Percentiles rank a stretch among this genome's conserved stretches.
phyloP scores from a whole-genome alignment of 2,888 invertebrate genomes.

The Eurytoma adleriae region DNA sequence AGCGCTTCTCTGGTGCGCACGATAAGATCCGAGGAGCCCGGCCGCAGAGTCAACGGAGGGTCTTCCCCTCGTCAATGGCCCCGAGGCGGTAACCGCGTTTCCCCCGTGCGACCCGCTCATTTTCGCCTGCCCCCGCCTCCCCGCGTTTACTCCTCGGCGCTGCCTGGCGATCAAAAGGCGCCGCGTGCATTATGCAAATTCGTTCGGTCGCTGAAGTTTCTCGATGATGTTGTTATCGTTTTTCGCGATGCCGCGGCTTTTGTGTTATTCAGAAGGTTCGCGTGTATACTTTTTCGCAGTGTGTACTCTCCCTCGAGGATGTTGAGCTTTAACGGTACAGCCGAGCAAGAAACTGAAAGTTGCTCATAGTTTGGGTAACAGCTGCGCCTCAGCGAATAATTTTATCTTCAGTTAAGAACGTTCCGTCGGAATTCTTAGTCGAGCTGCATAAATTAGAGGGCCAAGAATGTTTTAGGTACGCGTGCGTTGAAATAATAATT shows the following conservation, averaged over 20 bases:
- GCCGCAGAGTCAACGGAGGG: not conserved
- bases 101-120: not conserved
- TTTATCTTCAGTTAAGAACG: too few species aligned
- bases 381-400: not conserved
- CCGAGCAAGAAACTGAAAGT: slow-evolving; percentile 2
- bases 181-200: slow-evolving; percentile 4
- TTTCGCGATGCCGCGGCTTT: not conserved
- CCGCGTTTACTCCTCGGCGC: not conserved
- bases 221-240: slow-evolving; percentile 11
- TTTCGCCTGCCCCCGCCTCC: not conserved
- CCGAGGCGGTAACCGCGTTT: slow-evolving; percentile 24
- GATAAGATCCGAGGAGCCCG: slow-evolving; percentile 63
- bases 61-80: slow-evolving; percentile 16
- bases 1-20: slow-evolving; percentile 60
- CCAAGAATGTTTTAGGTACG: too few species aligned
- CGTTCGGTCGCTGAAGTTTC: not conserved
- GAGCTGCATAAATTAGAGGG: too few species aligned
- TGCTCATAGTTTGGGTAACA: not conserved
- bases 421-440: too few species aligned
- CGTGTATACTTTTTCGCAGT: not conserved
- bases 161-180: slow-evolving; percentile 1
- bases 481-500: too few species aligned
- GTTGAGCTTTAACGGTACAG: not conserved
- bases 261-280: not conserved
- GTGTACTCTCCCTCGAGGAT: not conserved